phyloP scores from a whole-genome alignment of 2,113 vertebrate species.

The Geococcyx californianus region DNA sequence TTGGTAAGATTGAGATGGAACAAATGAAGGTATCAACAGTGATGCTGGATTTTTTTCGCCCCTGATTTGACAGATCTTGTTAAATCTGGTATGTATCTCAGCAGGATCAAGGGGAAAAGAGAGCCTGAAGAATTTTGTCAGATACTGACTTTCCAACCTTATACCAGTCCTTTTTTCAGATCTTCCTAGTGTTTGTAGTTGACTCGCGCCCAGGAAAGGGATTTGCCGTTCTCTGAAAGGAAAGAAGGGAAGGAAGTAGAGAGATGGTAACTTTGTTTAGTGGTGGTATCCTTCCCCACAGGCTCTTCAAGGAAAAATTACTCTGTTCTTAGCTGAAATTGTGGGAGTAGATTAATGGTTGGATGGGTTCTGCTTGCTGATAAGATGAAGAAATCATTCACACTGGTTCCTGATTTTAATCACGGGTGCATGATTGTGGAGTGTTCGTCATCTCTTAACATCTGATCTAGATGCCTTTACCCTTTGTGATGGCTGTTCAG shows the following conservation, averaged over 20 bases:
- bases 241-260: neutral
- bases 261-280: neutral
- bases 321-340: conserved; percentile 11
- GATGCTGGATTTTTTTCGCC: neutral
- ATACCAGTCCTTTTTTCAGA: neutral
- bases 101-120: neutral
- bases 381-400: neutral
- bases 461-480: conserved; percentile 1
- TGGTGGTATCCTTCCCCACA: neutral
- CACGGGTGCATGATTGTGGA: neutral
- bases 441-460: conserved; percentile 38
- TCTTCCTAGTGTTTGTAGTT: neutral
- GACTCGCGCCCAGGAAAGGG: neutral
- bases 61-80: neutral
- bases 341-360: neutral
- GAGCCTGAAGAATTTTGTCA: neutral
- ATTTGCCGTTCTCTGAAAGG: neutral
- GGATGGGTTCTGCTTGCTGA: neutral
- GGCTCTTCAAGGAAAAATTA: neutral
- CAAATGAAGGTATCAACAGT: neutral
- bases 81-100: neutral
- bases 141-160: neutral
- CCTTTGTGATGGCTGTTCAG: neutral
- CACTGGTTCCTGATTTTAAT: neutral
- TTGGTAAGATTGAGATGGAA: neutral